Conservation (phyloP, 2,888 invertebrate species). For the Diaprepes abbreviatus region DNA sequence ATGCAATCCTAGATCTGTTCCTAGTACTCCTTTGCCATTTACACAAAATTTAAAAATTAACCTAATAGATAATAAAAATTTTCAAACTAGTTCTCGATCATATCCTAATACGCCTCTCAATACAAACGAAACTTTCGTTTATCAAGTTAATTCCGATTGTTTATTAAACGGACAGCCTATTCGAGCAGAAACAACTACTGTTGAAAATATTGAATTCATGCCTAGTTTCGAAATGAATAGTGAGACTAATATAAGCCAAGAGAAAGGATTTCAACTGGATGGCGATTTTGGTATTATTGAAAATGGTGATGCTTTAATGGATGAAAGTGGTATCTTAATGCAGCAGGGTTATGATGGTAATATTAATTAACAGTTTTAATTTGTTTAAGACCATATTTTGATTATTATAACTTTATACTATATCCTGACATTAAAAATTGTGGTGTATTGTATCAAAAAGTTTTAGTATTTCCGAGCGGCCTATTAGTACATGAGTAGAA, state of each 20-base stretch:
- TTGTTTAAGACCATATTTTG: conserved; percentile 24
- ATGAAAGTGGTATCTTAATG: conserved; percentile 57
- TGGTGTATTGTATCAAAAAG: conserved; percentile 6
- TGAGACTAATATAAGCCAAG: conserved; percentile 49
- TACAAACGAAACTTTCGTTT: conserved; percentile 63
- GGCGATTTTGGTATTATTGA: conserved; percentile 55
- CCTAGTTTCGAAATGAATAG: conserved; percentile 33
- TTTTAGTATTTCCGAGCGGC: too few relatives aligned
- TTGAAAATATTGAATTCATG: conserved; percentile 51
- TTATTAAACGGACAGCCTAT: conserved; percentile 66
- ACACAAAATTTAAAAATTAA: conserved; percentile 68
- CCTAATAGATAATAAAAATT: conserved; percentile 60
- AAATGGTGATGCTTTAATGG: conserved; percentile 55
- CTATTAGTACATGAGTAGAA: too few relatives aligned
- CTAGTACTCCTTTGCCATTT: conserved; percentile 72
- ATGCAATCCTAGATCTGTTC: conserved; percentile 74
- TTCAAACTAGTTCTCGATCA: conserved; percentile 73
- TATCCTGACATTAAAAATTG: neutral
- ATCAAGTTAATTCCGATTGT: conserved; percentile 64
- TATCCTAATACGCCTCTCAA: conserved; percentile 82
- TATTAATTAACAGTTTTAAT: conserved; percentile 51
- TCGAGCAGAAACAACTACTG: conserved; percentile 50
- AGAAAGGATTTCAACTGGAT: conserved; percentile 52
- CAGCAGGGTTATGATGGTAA: conserved; percentile 57
- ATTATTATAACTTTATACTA: neutral